A percentile compares a stretch with the other conserved stretches of the same genome.
Conservation (phyloP, 2,888 invertebrate species). For the Linyphia triangularis region DNA sequence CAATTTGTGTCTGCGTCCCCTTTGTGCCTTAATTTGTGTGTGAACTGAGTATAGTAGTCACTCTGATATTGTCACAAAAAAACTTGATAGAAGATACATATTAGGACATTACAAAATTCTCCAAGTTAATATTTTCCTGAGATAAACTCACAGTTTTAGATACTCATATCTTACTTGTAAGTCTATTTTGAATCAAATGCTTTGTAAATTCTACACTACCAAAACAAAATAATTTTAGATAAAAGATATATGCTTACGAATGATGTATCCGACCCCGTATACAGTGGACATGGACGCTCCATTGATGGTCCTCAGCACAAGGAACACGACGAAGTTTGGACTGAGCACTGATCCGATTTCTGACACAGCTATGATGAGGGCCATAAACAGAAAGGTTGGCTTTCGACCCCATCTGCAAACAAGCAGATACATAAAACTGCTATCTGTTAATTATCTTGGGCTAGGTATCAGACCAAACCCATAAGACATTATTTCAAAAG, state of each 20-base stretch:
- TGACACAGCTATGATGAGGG: constrained; percentile 42
- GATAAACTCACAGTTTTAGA: neutral
- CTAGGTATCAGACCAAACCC: too few species aligned
- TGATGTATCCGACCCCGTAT: constrained; percentile 71
- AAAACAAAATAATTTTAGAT: too few species aligned
- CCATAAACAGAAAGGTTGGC: constrained; percentile 54
- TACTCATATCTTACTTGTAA: neutral
- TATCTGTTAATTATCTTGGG: neutral
- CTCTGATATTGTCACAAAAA: too few species aligned
- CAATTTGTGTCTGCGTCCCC: too few species aligned
- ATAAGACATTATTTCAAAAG: neutral
- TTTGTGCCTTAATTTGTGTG: too few species aligned
- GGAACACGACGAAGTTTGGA: constrained; percentile 61
- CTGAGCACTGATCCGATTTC: constrained; percentile 63
- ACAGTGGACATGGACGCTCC: constrained; percentile 69
- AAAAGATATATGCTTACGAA: constrained; percentile 74
- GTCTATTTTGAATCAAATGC: neutral
- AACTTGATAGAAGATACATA: too few species aligned
- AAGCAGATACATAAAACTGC: neutral
- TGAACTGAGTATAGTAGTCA: too few species aligned
- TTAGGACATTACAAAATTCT: neutral
- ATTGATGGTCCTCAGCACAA: constrained; percentile 62
- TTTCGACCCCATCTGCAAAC: constrained; percentile 71
- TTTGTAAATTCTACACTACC: neutral
- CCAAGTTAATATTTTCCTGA: neutral